phyloP scores from a whole-genome alignment of 2,888 invertebrate species.

The Protodeltote pygarga region DNA sequence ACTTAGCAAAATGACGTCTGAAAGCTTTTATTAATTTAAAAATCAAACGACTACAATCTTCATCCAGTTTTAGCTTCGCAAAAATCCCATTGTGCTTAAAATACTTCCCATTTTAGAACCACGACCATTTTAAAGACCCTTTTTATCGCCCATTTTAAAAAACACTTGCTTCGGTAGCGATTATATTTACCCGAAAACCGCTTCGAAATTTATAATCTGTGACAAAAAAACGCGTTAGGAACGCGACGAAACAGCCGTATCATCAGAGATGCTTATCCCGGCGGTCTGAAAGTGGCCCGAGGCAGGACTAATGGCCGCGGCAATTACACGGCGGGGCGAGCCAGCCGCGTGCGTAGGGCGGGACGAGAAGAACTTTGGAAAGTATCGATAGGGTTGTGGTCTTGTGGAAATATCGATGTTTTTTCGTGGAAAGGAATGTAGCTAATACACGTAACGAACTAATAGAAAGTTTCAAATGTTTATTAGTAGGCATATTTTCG shows the following conservation, averaged over 20 bases:
- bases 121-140: neutral
- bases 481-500: too few species aligned
- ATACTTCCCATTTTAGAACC: conserved; percentile 6
- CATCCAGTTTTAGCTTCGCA: too few species aligned
- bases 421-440: too few species aligned
- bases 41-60: too few species aligned
- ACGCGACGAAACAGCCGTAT: conserved; percentile 50
- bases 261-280: conserved; percentile 62
- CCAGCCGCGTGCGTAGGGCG: conserved; percentile 34
- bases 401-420: neutral
- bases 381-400: conserved; percentile 5
- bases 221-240: conserved; percentile 28
- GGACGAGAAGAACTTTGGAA: neutral
- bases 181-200: conserved; percentile 13
- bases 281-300: conserved; percentile 56
- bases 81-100: too few species aligned
- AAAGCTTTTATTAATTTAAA: neutral
- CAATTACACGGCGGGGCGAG: conserved; percentile 64
- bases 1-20: too few species aligned
- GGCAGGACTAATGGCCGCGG: conserved; percentile 69
- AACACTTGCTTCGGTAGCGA: conserved; percentile 3
- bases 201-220: conserved; percentile 25
- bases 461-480: too few species aligned
- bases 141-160: neutral
- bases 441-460: too few species aligned